Evolutionary conservation across 1,140 invertebrate species (phyloP), one percentile per base, ranked within the genome.

Genomic region (Drosophila pseudoobscura): DNA sequence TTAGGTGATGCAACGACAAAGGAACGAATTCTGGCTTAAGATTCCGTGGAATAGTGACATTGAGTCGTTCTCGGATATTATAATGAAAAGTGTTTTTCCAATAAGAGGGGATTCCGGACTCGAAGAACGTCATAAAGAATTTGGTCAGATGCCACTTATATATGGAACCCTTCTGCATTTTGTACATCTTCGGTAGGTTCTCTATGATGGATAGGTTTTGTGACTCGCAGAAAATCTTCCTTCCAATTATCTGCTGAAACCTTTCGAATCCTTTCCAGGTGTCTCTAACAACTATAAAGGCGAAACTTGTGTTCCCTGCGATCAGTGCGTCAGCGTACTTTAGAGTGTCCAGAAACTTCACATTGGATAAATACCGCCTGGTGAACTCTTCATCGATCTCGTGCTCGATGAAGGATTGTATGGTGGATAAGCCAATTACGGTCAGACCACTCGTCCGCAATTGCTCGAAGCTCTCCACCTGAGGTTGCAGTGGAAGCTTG

Each of bases 391-490:
- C 1, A 2, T 22, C 39, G 8, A 61, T 0, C 2, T 24, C 20
- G 0, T 11, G 17, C 9, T 54, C 58, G n/a, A 50, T 31, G 6
- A n/a, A 11, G 3, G 6, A 17, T 17, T 17, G 17, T 17, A 17
- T 17, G 17, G 17, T 17, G 17, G 17, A 17, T 17, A 17, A 0
- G 17, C 17, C 17, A 0, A 55, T 9, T 0, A 77, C 52, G 15
- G 45, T 2, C 7, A 82, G 1, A 7, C 45, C 51, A 54, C 79
- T 82, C 7, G 31, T n/a, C 0, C 61, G 17, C 5, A 80, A n/a
- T 7, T 80, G 55, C 6, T 75, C 35, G 0, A 78, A 64, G 29
- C 47, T 78, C 0, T 26, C 44, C 0, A 82, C 59, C 0, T 35
- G n/a, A 0, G 46, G 41, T 2, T 54, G 2, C 0, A 47, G 9